Conservation (phyloP, 2,797 vertebrate species). For the Mormyrops boulengeri region DNA sequence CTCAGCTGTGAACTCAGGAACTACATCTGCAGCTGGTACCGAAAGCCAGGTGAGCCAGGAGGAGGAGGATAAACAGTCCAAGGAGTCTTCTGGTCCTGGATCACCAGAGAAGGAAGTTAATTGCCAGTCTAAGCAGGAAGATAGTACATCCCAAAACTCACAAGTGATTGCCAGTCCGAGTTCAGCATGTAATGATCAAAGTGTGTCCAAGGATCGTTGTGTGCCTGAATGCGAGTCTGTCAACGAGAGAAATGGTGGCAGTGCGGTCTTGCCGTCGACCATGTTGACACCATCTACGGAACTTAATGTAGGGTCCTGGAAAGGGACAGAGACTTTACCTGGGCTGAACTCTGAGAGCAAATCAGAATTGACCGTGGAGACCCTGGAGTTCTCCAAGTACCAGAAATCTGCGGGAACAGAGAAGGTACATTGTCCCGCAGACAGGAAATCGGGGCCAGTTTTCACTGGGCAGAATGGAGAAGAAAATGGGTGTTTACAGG, state of each 20-base stretch:
- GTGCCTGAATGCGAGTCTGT: conserved; percentile 37
- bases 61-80: conserved; percentile 18
- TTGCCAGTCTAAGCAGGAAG: conserved; percentile 51
- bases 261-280: conserved; percentile 44
- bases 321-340: not conserved
- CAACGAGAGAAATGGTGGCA: conserved; percentile 47
- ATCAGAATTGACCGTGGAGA: conserved; percentile 39
- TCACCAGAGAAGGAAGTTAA: conserved; percentile 21
- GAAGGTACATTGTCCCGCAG: conserved; percentile 31
- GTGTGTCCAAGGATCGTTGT: conserved; percentile 12
- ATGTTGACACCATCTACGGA: conserved; percentile 42
- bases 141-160: conserved; percentile 28
- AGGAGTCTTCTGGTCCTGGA: conserved; percentile 37
- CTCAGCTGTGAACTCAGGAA: not conserved
- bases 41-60: conserved; percentile 19
- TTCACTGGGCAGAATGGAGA: conserved; percentile 49
- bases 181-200: conserved; percentile 29
- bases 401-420: conserved; percentile 44
- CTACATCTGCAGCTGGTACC: not conserved
- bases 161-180: conserved; percentile 35
- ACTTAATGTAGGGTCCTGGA: conserved; percentile 47
- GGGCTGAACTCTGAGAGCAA: conserved; percentile 35
- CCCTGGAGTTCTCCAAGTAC: conserved; percentile 15
- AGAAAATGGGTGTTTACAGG: conserved; percentile 50
- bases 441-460: conserved; percentile 29